phyloP scores from a whole-genome alignment of 2,113 vertebrate genomes.

The Erythrocebus patas region DNA sequence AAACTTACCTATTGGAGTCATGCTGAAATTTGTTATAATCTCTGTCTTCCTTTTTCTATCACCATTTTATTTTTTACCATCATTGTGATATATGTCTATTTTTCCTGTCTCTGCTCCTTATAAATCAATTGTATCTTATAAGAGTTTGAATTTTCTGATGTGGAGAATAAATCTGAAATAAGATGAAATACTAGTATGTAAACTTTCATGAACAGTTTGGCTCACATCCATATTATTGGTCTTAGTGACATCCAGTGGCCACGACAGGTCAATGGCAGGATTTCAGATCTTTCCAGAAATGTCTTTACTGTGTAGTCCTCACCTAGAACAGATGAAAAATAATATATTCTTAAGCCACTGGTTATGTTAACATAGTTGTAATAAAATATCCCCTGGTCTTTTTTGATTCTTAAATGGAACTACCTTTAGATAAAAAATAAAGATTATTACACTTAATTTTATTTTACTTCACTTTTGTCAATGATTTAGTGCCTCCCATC shows the following conservation, averaged over 20 bases:
- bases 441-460: not conserved
- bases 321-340: not conserved
- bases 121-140: not conserved
- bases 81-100: not conserved
- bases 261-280: constrained; percentile 54
- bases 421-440: not conserved
- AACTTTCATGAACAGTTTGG: constrained; percentile 25
- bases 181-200: not conserved
- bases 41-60: not conserved
- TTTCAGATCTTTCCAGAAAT: constrained; percentile 56
- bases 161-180: not conserved
- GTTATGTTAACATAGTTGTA: not conserved
- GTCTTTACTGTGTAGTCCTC: not conserved
- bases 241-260: constrained; percentile 76
- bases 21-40: not conserved
- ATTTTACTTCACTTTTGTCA: not conserved
- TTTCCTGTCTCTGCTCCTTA: not conserved
- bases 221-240: constrained; percentile 58
- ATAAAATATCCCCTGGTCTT: not conserved
- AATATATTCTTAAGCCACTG: not conserved
- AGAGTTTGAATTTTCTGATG: not conserved
- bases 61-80: not conserved
- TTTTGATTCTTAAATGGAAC: not conserved
- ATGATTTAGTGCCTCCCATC: not conserved
- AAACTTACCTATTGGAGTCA: not conserved